Conservation (phyloP, 2,797 vertebrate species). For the Gymnothorax reevesii region DNA sequence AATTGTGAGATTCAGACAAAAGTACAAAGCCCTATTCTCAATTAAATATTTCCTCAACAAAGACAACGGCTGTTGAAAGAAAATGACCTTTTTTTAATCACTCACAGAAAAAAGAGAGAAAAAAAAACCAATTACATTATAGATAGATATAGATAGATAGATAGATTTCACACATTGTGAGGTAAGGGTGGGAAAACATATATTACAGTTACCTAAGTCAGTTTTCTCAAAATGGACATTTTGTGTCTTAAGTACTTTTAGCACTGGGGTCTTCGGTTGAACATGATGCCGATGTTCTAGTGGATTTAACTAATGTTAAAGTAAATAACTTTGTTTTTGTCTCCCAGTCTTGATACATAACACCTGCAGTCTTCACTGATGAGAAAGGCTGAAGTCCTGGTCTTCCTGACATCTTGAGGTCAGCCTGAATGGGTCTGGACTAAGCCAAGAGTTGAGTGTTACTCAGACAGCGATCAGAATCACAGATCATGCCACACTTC, state of each 20-base stretch:
- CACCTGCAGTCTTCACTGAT: slow-evolving; percentile 37
- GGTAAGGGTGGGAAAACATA: no score
- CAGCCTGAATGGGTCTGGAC: no score
- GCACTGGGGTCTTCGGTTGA: not conserved
- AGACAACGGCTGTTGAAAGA: slow-evolving; percentile 33
- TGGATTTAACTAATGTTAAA: slow-evolving; percentile 34
- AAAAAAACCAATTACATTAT: not conserved
- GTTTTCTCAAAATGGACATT: no score
- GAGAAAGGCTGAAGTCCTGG: slow-evolving; percentile 23
- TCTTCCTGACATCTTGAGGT: no score
- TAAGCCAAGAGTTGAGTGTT: no score
- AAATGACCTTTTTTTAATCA: slow-evolving; percentile 16
- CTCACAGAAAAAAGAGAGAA: slow-evolving; percentile 28
- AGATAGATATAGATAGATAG: no score
- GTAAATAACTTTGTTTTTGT: slow-evolving; percentile 47
- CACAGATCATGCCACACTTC: not conserved
- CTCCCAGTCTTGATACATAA: slow-evolving; percentile 52
- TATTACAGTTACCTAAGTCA: slow-evolving; percentile 30
- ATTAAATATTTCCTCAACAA: not conserved
- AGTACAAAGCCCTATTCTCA: not conserved
- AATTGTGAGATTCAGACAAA: not conserved
- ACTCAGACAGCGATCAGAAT: not conserved
- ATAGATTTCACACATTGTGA: no score
- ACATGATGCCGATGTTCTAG: slow-evolving; percentile 49
- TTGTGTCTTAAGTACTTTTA: no score